Base-by-base conservation (phyloP, 2,797 vertebrate species). In the Momotus momota region DNA sequence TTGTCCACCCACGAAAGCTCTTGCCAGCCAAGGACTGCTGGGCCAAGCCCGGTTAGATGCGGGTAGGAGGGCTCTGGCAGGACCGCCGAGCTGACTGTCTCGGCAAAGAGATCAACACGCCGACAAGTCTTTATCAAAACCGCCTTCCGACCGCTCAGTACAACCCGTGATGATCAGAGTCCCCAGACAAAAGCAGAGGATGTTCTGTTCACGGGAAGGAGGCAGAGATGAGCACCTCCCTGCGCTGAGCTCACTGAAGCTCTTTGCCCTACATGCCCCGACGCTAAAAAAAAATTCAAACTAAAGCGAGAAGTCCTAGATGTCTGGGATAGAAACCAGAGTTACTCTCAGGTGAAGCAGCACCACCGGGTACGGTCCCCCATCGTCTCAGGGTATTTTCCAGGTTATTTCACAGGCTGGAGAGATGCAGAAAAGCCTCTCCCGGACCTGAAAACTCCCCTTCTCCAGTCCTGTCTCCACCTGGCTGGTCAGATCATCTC, bases 361-460 rank as follows among this genome's bases (percentile, higher is more conserved):
- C 29, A 26, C 13, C 22, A 46, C 5, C 0, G 0, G 33, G 20
- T 6, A 74, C 0, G 1, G 12, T n/a, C 25, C 4, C 8, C 1
- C 38, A 55, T 19, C 48, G 65, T 22, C 26, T 85, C 46, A 11
- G 43, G 40, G 21, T 51, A n/a, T 4, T 46, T 60, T 46, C 26
- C 69, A 86, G 6, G 10, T 35, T 35, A 51, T 27, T 72, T 70
- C 21, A 61, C 0, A 0, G 38, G 14, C 31, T 62, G 16, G 13
- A 64, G 64, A 6, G n/a, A 83, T n/a, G 27, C 6, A 40, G 49
- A 73, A 78, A 38, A 69, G 6, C 58, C 27, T 54, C 8, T 7
- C 14, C 4, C 0, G 60, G 60, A 71, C 7, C 6, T 8, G 13
- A 71, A n/a, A 64, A 52, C 10, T 75, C 40, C 19, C 7, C 22